Evolutionary conservation across 2,797 vertebrate genomes (phyloP).

Genomic region (Aulostomus chinensis): DNA sequence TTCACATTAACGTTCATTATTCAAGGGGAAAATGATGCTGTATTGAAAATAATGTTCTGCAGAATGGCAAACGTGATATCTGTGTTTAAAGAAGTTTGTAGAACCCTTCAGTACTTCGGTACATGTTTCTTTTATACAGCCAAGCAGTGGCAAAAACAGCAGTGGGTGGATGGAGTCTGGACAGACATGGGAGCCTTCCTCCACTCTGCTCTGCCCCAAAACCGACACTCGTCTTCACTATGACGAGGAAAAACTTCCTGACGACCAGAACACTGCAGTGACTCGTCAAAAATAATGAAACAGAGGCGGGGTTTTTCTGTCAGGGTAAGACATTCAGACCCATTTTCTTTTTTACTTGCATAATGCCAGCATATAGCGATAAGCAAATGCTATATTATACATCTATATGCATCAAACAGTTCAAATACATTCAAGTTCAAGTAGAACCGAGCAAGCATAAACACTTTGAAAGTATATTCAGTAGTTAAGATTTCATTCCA

Average conservation of each 20-base stretch:
- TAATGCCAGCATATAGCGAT: constrained; percentile 28
- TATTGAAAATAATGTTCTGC: too few relatives aligned
- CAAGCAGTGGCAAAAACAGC: neutral
- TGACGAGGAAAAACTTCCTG: constrained; percentile 33
- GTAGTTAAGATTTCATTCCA: constrained; percentile 22
- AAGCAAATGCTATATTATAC: too few relatives aligned
- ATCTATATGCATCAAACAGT: too few relatives aligned
- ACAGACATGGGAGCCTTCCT: constrained; percentile 3
- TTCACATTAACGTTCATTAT: too few relatives aligned
- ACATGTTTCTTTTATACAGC: constrained; percentile 22
- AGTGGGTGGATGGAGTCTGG: neutral
- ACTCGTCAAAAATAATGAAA: neutral
- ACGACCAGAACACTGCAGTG: neutral
- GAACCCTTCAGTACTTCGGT: too few relatives aligned
- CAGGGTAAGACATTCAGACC: neutral
- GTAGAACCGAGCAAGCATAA: constrained; percentile 39
- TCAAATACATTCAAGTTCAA: constrained; percentile 43
- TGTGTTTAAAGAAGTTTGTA: too few relatives aligned
- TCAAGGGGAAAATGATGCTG: too few relatives aligned
- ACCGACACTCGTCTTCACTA: constrained; percentile 23
- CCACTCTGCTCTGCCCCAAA: constrained; percentile 5
- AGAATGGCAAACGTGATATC: too few relatives aligned
- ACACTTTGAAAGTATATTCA: constrained; percentile 43
- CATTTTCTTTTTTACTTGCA: constrained; percentile 17
- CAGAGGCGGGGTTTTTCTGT: too few relatives aligned